Evolutionary conservation across 2,113 vertebrate genomes (phyloP).

Genomic region (Rhabdornis inornatus): DNA sequence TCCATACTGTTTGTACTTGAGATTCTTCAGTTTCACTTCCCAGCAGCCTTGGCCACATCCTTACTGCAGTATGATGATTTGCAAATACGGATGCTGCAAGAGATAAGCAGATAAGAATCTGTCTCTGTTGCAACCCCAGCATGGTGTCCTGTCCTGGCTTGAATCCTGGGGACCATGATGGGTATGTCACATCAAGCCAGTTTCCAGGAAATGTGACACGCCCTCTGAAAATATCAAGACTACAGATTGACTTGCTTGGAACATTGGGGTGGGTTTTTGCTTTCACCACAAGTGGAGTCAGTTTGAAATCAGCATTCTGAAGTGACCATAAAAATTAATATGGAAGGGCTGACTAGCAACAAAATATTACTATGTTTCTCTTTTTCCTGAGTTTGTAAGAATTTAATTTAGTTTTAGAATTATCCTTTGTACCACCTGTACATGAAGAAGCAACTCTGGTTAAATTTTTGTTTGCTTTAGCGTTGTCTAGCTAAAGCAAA

Average conservation of each 20-base stretch:
- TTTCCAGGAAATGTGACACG: background rate
- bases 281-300: background rate
- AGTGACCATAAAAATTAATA: background rate
- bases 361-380: background rate
- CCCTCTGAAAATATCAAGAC: background rate
- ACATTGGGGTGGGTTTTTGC: background rate
- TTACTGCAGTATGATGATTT: background rate
- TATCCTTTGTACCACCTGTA: background rate
- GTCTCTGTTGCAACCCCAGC: background rate
- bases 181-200: background rate
- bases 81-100: background rate
- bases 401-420: background rate
- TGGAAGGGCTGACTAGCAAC: background rate
- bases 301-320: background rate
- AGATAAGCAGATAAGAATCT: background rate
- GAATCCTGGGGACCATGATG: background rate
- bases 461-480: too few relatives aligned
- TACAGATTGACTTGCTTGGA: background rate
- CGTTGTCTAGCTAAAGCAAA: background rate
- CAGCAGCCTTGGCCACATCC: conserved; percentile 35
- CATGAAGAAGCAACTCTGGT: too few relatives aligned
- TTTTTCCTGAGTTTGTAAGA: background rate
- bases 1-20: background rate
- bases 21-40: background rate
- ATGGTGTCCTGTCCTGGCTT: background rate